Evolutionary conservation across 2,797 vertebrate genomes (phyloP).

Genomic region (Danio choprae): DNA sequence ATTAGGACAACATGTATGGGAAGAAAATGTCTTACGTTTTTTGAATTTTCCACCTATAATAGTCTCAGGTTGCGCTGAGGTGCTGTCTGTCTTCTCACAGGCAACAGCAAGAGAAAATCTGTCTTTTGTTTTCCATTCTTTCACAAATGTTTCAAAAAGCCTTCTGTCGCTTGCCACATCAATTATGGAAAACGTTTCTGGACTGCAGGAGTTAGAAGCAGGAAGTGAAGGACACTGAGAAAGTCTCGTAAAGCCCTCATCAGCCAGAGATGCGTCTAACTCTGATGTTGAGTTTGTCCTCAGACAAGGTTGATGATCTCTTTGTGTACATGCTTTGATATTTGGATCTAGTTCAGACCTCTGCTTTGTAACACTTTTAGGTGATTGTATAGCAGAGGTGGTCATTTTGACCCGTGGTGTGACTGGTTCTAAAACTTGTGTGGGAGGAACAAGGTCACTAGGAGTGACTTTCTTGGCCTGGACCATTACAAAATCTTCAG

Average conservation of each 20-base stretch:
- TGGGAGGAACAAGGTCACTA: constrained; percentile 82
- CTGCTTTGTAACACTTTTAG: constrained; percentile 46
- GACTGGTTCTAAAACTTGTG: constrained; percentile 74
- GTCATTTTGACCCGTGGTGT: constrained; percentile 76
- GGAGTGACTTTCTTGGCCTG: constrained; percentile 65
- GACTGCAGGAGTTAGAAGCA: constrained; percentile 71
- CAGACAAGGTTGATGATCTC: constrained; percentile 27
- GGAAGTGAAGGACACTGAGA: constrained; percentile 79
- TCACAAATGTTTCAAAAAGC: constrained; percentile 90
- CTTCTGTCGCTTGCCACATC: constrained; percentile 89
- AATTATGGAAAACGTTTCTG: constrained; percentile 86
- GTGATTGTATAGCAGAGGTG: constrained; percentile 71
- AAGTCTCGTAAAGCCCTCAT: constrained; percentile 79
- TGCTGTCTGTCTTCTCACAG: constrained; percentile 80
- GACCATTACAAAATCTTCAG: constrained; percentile 35
- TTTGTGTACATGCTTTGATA: constrained; percentile 7
- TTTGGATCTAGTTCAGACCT: constrained; percentile 1
- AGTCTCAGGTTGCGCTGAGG: constrained; percentile 68
- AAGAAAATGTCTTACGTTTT: constrained; percentile 78
- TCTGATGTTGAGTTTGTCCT: constrained; percentile 29
- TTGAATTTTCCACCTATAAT: constrained; percentile 83
- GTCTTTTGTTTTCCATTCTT: constrained; percentile 88
- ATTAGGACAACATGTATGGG: background rate
- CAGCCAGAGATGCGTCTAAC: constrained; percentile 65
- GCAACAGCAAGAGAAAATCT: constrained; percentile 88